These are phyloP conservation scores for Electrona antarctica DNA, from an alignment of 2,113 vertebrate genomes.

Conservation along the genomic window DNA sequence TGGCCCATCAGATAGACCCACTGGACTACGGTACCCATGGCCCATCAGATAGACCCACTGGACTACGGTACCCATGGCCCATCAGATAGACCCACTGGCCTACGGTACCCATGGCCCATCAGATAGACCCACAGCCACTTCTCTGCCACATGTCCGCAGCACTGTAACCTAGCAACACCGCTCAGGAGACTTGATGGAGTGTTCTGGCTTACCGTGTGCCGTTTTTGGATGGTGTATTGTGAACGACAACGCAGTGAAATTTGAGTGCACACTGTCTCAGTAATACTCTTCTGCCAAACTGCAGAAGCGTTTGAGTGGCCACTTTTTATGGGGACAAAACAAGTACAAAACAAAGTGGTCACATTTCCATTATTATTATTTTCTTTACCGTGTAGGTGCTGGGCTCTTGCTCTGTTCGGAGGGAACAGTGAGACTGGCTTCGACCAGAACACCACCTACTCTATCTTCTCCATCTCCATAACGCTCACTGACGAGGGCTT, in stretches of 20 bases:
- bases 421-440: conserved; percentile 96
- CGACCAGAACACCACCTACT: conserved; percentile 96
- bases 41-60: too few relatives aligned
- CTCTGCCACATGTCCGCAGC: background rate
- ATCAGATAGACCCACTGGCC: too few relatives aligned
- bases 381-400: conserved; percentile 79
- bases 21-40: too few relatives aligned
- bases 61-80: too few relatives aligned
- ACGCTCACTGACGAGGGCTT: conserved; percentile 94
- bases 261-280: conserved; percentile 40
- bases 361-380: conserved; percentile 1
- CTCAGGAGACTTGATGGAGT: conserved; percentile 42
- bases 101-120: conserved; percentile 34
- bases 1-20: too few relatives aligned
- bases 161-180: conserved; percentile 29
- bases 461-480: conserved; percentile 95
- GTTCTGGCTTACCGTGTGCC: conserved; percentile 36
- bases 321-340: background rate
- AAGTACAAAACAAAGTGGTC: conserved; percentile 22
- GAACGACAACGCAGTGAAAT: conserved; percentile 42
- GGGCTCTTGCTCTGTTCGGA: conserved; percentile 92
- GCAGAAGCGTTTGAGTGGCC: conserved; percentile 40
- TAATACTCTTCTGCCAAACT: conserved; percentile 33
- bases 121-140: conserved; percentile 31
- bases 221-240: conserved; percentile 39